Evolutionary conservation across 2,888 invertebrate genomes (phyloP), one percentile per base, ranked within the genome.

Genomic region (Octodonta nipae): DNA sequence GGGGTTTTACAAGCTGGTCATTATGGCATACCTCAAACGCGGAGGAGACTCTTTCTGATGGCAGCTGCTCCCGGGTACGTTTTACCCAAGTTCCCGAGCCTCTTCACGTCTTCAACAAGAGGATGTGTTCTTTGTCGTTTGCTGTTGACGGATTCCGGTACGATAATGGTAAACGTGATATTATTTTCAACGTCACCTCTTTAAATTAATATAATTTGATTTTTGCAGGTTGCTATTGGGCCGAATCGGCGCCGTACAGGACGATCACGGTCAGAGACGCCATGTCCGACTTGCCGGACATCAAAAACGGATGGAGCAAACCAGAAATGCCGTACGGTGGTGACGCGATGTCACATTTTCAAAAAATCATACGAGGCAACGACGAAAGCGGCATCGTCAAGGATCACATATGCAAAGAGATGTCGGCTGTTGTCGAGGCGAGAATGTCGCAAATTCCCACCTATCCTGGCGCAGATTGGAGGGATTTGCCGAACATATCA

Each of bases 1-100:
- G 86, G 84, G 1, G 70, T 87, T n/a, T 55, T 88, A 8, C 87
- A 87, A 63, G 86, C 86, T 1, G 88, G 87, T 2, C 75, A 78
- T 54, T 87, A 82, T 52, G 88, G 87, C 0, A 75, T 87, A 2
- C 81, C 87, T 2, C 86, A 87, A 56, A 85, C 82, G 0, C 64
- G 86, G 30, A 63, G 84, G 45, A 67, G 86, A 27, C 37, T 59
- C 20, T 78, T 88, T 25, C 75, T 88, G 16, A 56, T 87, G 38
- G 88, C 86, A 1, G 80, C 86, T 4, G 84, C 85, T 5, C 84
- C 86, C 1, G 85, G 84, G 1, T 75, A 73, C 50, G 63, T 61
- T 26, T 60, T 88, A 17, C 86, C 88, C 0, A 57, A 64, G 13
- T 85, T 76, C 55, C 88, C 1, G 82, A 84, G 55, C 84, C 87